Conservation (phyloP, 2,888 invertebrate species). For the Gari tellinella region DNA sequence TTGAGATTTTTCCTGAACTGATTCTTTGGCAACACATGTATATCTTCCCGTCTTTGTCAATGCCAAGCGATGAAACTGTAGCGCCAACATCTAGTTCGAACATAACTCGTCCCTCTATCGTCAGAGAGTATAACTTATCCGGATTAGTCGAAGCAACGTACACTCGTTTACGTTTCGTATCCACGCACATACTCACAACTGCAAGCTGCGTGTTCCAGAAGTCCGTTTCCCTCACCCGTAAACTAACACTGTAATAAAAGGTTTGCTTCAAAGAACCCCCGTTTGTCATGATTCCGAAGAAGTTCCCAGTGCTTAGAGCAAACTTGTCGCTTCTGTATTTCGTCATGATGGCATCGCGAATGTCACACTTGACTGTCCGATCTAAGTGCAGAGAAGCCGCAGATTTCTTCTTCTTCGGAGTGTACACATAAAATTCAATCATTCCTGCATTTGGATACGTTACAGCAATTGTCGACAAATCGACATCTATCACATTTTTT, state of each 20-base stretch:
- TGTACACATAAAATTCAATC: conserved; percentile 43
- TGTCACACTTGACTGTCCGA: conserved; percentile 44
- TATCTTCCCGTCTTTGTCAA: conserved; percentile 33
- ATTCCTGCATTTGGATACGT: conserved; percentile 40
- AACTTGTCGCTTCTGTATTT: conserved; percentile 36
- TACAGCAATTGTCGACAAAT: conserved; percentile 31
- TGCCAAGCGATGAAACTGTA: conserved; percentile 24
- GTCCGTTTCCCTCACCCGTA: conserved; percentile 32
- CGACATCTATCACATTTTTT: conserved; percentile 33
- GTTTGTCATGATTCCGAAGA: conserved; percentile 41
- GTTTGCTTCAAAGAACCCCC: conserved; percentile 35
- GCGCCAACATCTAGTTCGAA: conserved; percentile 35
- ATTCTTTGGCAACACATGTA: conserved; percentile 19
- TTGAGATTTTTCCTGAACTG: conserved; percentile 16
- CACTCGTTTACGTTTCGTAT: conserved; percentile 34
- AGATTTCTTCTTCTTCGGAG: conserved; percentile 25
- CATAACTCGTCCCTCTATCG: conserved; percentile 35
- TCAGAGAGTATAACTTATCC: conserved; percentile 35
- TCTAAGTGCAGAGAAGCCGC: conserved; percentile 21
- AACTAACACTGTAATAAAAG: conserved; percentile 50
- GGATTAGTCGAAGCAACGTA: conserved; percentile 40
- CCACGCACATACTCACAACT: conserved; percentile 29
- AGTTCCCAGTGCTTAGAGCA: conserved; percentile 43
- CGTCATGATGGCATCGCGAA: conserved; percentile 27
- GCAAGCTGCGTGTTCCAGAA: conserved; percentile 46